phyloP scores from a whole-genome alignment of 2,113 vertebrate species.

The Microcebus ravelobensis region DNA sequence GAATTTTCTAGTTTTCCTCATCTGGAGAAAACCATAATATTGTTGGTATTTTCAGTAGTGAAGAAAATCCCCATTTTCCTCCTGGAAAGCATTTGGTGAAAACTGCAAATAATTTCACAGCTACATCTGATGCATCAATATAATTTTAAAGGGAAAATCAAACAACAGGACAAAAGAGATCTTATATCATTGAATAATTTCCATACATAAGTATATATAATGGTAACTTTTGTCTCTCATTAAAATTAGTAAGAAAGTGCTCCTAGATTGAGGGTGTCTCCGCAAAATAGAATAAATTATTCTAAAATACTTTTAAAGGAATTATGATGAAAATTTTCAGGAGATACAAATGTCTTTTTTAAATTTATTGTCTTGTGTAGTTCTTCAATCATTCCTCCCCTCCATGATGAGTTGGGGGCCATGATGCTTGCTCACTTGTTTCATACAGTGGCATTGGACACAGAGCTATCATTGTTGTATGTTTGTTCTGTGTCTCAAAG shows the following conservation, averaged over 20 bases:
- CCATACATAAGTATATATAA: neutral
- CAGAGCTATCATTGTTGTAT: constrained; percentile 74
- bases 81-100: constrained; percentile 57
- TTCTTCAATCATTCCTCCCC: constrained; percentile 41
- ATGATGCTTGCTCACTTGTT: constrained; percentile 61
- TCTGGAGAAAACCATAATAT: constrained; percentile 67
- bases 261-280: neutral
- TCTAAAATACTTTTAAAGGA: constrained; percentile 60
- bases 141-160: constrained; percentile 46
- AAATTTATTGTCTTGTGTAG: constrained; percentile 29
- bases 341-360: constrained; percentile 46
- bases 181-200: constrained; percentile 49
- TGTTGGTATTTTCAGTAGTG: constrained; percentile 43
- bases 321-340: constrained; percentile 20
- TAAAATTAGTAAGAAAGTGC: neutral
- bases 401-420: constrained; percentile 48
- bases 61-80: constrained; percentile 77
- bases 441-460: constrained; percentile 70
- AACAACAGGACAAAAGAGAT: constrained; percentile 35
- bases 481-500: constrained; percentile 78
- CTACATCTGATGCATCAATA: constrained; percentile 55
- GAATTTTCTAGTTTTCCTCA: constrained; percentile 80
- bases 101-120: constrained; percentile 61
- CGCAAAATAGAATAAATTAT: constrained; percentile 43
- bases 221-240: neutral